phyloP scores from a whole-genome alignment of 1,140 invertebrate genomes.

The Pogonomyrmex barbatus region DNA sequence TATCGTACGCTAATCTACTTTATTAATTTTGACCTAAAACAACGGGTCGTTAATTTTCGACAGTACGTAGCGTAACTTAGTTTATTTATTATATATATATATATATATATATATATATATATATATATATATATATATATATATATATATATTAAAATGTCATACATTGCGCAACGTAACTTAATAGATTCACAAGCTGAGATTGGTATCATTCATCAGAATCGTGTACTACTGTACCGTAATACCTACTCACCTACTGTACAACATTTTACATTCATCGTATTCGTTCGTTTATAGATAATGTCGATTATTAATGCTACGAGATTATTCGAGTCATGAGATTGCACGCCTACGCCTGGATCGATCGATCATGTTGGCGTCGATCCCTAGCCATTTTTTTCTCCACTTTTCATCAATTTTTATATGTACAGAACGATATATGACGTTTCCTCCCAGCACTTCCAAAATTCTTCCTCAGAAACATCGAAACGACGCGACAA shows the following conservation, averaged over 20 bases:
- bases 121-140: slow-evolving; percentile 5
- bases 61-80: too few relatives aligned
- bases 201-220: slow-evolving; percentile 84
- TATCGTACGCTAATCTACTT: too few relatives aligned
- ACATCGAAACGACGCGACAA: slow-evolving; percentile 2
- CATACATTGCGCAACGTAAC: slow-evolving; percentile 83
- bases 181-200: slow-evolving; percentile 86
- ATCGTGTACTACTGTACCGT: slow-evolving; percentile 78
- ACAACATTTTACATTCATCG: slow-evolving; percentile 85
- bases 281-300: slow-evolving; percentile 75
- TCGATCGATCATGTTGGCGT: slow-evolving; percentile 45
- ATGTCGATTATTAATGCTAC: slow-evolving; percentile 81
- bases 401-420: slow-evolving; percentile 27
- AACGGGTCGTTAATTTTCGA: too few relatives aligned
- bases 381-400: slow-evolving; percentile 55
- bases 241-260: slow-evolving; percentile 85
- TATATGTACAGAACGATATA: slow-evolving; percentile 26
- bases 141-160: slow-evolving; percentile 84
- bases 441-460: background rate
- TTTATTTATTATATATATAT: too few relatives aligned
- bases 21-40: too few relatives aligned
- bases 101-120: background rate
- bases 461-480: slow-evolving; percentile 12
- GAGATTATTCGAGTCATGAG: slow-evolving; percentile 86
- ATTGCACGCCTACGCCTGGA: slow-evolving; percentile 78